These are phyloP conservation scores for mouse (Mus musculus) DNA, from an alignment of 2,113 vertebrate genomes.

Conservation along the genomic window DNA sequence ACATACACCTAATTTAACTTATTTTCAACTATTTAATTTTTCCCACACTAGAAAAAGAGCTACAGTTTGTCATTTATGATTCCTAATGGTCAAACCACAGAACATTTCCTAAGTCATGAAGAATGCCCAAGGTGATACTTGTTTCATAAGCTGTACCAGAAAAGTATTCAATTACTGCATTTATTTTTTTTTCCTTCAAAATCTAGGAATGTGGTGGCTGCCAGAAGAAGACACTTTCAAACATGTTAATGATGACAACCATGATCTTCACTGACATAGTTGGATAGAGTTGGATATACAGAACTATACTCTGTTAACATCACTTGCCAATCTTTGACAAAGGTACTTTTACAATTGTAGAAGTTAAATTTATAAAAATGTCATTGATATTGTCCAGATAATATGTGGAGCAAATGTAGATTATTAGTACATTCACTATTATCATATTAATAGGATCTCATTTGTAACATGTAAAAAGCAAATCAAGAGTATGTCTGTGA, in stretches of 20 bases:
- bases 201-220: neutral
- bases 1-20: neutral
- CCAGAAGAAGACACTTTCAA: neutral
- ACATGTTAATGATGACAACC: neutral
- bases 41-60: neutral
- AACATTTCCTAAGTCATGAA: neutral
- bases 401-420: neutral
- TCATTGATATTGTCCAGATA: neutral
- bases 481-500: neutral
- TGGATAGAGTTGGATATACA: accelerated
- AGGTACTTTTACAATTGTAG: neutral
- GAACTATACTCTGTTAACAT: neutral
- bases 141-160: no score
- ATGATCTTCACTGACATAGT: neutral
- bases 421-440: neutral
- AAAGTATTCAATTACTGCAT: neutral
- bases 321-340: neutral
- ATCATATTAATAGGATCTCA: neutral
- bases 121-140: neutral
- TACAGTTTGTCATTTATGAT: neutral
- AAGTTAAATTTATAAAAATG: neutral
- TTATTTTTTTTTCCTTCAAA: neutral
- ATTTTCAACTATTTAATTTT: neutral
- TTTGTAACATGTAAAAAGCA: neutral
- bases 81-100: no score